These are phyloP conservation scores for Oreotrochilus melanogaster DNA, from an alignment of 2,113 vertebrate genomes.

Conservation along the genomic window DNA sequence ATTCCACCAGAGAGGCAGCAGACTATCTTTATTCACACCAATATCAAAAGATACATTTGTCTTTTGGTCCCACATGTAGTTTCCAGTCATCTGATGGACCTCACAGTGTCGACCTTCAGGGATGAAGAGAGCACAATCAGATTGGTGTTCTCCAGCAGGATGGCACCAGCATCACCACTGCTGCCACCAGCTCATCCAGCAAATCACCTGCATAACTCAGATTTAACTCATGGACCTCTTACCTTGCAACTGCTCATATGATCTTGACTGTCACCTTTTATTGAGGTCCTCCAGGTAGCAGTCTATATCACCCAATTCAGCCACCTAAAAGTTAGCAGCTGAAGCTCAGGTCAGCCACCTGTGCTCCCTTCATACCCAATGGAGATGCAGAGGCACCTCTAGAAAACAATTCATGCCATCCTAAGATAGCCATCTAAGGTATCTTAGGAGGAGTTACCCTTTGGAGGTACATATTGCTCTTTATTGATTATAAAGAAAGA, in stretches of 20 bases:
- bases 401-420: neutral
- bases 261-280: neutral
- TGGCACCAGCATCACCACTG: neutral
- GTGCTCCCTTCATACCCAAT: neutral
- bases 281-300: neutral
- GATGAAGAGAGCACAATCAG: neutral
- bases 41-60: constrained; percentile 88
- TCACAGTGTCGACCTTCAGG: constrained; percentile 88
- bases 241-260: accelerated
- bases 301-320: neutral
- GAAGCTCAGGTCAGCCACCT: neutral
- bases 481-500: neutral
- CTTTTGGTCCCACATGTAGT: constrained; percentile 93
- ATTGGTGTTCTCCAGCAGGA: neutral
- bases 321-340: neutral
- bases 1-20: constrained; percentile 92
- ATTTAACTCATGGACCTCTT: neutral
- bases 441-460: neutral
- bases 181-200: neutral
- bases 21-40: constrained; percentile 88
- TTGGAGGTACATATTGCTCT: neutral
- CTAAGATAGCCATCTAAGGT: neutral
- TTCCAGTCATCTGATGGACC: constrained; percentile 93
- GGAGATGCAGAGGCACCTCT: neutral
- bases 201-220: neutral